Base-by-base conservation (phyloP, 2,888 invertebrate genomes). In the Tenthredo notha region DNA sequence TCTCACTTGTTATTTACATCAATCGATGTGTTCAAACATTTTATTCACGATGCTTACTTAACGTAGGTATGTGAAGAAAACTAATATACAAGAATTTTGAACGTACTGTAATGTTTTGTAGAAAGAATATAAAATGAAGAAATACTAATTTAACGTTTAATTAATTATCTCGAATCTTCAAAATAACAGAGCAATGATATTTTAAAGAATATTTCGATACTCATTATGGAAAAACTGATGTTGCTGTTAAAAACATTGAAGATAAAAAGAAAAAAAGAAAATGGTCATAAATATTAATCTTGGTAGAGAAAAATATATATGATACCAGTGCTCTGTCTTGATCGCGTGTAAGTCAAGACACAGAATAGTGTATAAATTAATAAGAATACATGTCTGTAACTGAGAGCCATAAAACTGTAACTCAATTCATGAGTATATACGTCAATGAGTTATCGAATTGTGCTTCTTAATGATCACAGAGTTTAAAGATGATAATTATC, bases 1-100 rank as follows among this genome's bases (percentile, higher is more conserved):
- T 54, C 47, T 67, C 40, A 67, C 67, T 12, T 47, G 67, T 83
- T 83, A 83, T 83, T 83, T 83, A 83, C 83, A 83, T 70, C 47
- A 15, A 83, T n/a, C 54, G 80, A 80, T 37, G 80, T 50, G 33
- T 54, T 50, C 18, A 70, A 47, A 25, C 47, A 75, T 75, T 58
- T 78, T 58, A 50, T 50, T 54, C 21, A 37, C 37, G 29, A 33
- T 33, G 18, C 78, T 78, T 37, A 58, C n/a, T 78, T 37, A 29
- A 18, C 12, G n/a, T 43, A 47, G 18, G 29, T 78, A 61, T 61
- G 61, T 25, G 61, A 18, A 33, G 61, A 18, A 33, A 58, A 77
- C 47, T 43, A 72, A 37, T 72, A n/a, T 37, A 72, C 37, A 72
- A 40, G 21, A 12, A 72, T 40, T 33, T 72, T 33, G 10, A 33